phyloP scores from a whole-genome alignment of 2,888 invertebrate genomes.

The Stenolophus ochropezus region DNA sequence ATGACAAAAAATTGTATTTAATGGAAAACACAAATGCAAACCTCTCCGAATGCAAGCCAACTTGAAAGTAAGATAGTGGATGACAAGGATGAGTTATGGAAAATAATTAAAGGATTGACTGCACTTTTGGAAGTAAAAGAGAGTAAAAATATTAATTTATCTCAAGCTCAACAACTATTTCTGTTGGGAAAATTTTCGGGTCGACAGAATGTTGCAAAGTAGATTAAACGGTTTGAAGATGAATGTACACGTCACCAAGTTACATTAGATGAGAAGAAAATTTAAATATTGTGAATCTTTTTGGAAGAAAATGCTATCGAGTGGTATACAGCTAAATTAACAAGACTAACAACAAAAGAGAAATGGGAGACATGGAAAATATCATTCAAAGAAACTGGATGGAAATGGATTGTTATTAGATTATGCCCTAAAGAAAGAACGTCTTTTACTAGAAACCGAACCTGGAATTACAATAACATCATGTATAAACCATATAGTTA shows the following conservation, averaged over 20 bases:
- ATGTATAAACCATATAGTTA: conserved; percentile 52
- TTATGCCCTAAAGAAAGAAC: conserved; percentile 54
- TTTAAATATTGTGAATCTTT: neutral
- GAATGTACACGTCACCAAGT: conserved; percentile 4
- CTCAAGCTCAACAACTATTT: neutral
- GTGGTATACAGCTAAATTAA: conserved; percentile 2
- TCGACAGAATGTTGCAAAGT: conserved; percentile 1
- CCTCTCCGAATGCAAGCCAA: neutral
- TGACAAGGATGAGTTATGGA: neutral
- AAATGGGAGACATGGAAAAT: conserved; percentile 27
- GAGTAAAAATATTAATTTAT: neutral
- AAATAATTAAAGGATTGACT: neutral
- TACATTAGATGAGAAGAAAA: neutral
- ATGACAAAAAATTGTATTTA: conserved; percentile 16
- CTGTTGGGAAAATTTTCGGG: neutral
- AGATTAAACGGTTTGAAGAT: neutral
- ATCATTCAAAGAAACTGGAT: conserved; percentile 44
- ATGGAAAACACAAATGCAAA: neutral
- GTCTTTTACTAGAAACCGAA: conserved; percentile 44
- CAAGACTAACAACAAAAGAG: conserved; percentile 5
- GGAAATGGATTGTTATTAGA: conserved; percentile 49
- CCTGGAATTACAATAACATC: conserved; percentile 19
- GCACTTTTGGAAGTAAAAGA: conserved; percentile 2
- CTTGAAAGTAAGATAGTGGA: neutral
- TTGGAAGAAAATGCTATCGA: conserved; percentile 10